Conservation (phyloP, 2,888 invertebrate species). For the Phymatocera aterrima region DNA sequence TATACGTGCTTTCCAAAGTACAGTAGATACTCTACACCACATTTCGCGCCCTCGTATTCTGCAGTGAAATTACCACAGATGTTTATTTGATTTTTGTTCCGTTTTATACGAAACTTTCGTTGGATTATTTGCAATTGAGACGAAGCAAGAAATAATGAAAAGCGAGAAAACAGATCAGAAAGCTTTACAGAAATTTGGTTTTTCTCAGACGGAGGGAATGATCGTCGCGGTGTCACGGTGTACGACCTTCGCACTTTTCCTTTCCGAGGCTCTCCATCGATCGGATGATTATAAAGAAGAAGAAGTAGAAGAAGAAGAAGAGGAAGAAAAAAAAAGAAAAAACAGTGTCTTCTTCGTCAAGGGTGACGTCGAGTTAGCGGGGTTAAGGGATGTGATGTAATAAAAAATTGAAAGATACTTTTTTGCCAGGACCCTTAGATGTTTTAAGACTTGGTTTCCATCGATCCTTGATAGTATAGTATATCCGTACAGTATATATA, state of each 20-base stretch:
- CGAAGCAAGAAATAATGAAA: too few species aligned
- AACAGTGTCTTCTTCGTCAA: neutral
- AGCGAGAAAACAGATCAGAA: too few species aligned
- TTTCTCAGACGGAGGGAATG: neutral
- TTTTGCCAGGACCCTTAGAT: constrained; percentile 1
- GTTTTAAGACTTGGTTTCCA: neutral
- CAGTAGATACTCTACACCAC: neutral
- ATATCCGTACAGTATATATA: neutral
- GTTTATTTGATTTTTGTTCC: too few species aligned
- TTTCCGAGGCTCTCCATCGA: neutral
- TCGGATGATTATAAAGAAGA: neutral
- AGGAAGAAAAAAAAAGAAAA: neutral
- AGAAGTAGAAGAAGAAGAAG: neutral
- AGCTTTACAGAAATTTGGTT: too few species aligned
- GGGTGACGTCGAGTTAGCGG: neutral
- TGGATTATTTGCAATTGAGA: too few species aligned
- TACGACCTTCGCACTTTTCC: neutral
- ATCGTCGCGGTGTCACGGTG: neutral
- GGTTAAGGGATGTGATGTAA: neutral
- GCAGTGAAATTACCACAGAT: neutral
- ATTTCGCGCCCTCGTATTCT: neutral
- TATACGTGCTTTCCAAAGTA: neutral
- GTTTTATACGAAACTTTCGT: too few species aligned
- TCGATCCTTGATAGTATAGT: neutral
- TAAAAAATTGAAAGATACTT: constrained; percentile 29